Evolutionary conservation across 92 coral and sea anemone genomes (phyloP).

Genomic region (Epizoanthus fatuus): DNA sequence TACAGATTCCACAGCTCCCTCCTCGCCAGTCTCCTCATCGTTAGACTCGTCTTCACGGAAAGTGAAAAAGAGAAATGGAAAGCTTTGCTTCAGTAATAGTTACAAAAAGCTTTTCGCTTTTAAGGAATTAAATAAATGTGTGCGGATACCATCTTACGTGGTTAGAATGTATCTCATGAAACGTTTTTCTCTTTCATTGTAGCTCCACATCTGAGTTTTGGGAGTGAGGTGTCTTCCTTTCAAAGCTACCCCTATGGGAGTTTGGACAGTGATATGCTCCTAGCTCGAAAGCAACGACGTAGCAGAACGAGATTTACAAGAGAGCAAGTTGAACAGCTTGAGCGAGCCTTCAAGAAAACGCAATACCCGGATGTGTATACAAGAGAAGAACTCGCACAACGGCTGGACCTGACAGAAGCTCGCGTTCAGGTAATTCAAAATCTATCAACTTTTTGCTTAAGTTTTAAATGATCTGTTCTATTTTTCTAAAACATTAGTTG

Average conservation of each 20-base stretch:
- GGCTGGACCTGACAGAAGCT: conserved; percentile 95
- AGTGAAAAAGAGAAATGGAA: too few species aligned
- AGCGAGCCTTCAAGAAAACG: conserved; percentile 96
- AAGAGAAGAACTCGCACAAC: conserved; percentile 94
- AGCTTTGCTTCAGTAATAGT: too few species aligned
- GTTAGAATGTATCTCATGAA: background rate
- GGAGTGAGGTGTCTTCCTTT: conserved; percentile 61
- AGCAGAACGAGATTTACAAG: conserved; percentile 94
- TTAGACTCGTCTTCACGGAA: too few species aligned
- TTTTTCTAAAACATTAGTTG: too few species aligned
- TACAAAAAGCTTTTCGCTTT: too few species aligned
- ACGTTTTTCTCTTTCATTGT: background rate
- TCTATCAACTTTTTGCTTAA: background rate
- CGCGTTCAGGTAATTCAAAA: conserved; percentile 86
- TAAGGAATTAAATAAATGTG: background rate
- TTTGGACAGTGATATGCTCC: conserved; percentile 82
- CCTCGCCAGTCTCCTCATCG: too few species aligned
- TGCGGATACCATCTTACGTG: background rate
- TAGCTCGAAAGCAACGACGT: conserved; percentile 96
- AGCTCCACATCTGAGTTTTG: conserved; percentile 51
- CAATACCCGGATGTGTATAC: conserved; percentile 99
- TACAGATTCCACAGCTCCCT: too few species aligned
- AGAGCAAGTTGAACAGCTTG: conserved; percentile 89
- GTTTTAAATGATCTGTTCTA: too few species aligned
- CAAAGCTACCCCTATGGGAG: conserved; percentile 78